These are phyloP conservation scores for Lasioglossum baleicum DNA, from an alignment of 1,140 invertebrate genomes.

Conservation along the genomic window DNA sequence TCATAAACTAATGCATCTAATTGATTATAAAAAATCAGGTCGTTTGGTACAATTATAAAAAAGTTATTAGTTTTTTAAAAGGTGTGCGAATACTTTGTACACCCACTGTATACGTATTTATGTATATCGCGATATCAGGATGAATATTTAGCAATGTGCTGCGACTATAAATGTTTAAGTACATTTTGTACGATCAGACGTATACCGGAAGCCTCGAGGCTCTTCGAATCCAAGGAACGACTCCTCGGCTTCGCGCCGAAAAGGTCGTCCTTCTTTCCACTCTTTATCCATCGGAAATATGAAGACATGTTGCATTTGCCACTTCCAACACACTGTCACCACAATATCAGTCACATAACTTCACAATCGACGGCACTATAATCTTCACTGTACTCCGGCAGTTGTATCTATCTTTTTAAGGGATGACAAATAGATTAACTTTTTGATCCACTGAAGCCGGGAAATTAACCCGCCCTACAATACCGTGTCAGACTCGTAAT, in stretches of 20 bases:
- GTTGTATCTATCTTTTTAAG: background rate
- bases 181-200: slow-evolving; percentile 81
- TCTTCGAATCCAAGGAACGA: slow-evolving; percentile 87
- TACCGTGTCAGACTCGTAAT: too few species aligned
- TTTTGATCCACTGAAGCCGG: too few species aligned
- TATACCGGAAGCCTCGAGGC: slow-evolving; percentile 86
- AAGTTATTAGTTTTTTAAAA: too few species aligned
- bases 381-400: background rate
- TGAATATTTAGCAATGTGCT: background rate
- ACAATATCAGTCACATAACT: slow-evolving; percentile 25
- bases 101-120: too few species aligned
- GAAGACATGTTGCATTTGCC: slow-evolving; percentile 80
- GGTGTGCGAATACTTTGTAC: too few species aligned
- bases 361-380: background rate
- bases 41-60: too few species aligned
- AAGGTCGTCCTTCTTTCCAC: slow-evolving; percentile 83
- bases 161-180: slow-evolving; percentile 36
- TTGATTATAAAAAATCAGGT: too few species aligned
- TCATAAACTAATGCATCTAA: too few species aligned
- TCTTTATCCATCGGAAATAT: slow-evolving; percentile 87
- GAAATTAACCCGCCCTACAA: too few species aligned
- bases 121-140: too few species aligned
- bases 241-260: slow-evolving; percentile 85
- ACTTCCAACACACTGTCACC: slow-evolving; percentile 10
- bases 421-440: too few species aligned